Evolutionary conservation across 1,140 invertebrate genomes (phyloP).

Genomic region (Acyrthosiphon pisum): DNA sequence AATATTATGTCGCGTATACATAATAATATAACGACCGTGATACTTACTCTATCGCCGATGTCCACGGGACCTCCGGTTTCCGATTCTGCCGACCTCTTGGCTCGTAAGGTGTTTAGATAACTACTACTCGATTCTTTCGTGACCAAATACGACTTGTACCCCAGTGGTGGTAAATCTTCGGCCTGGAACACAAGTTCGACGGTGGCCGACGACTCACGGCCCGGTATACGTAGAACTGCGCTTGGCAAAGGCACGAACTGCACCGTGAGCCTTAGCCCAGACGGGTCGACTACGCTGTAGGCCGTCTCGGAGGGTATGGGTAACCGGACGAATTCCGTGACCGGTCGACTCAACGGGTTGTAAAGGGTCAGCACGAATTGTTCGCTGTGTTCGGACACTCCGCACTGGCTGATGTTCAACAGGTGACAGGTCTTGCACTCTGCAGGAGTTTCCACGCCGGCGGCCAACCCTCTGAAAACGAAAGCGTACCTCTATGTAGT

Average conservation of each 20-base stretch:
- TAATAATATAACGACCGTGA: not conserved
- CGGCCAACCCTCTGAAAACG: not conserved
- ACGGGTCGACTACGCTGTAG: conserved; percentile 58
- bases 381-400: conserved; percentile 63
- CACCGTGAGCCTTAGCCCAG: conserved; percentile 58
- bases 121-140: not conserved
- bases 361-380: conserved; percentile 64
- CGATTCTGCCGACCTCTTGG: not conserved
- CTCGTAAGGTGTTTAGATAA: not conserved
- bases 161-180: conserved; percentile 64
- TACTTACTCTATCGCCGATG: conserved; percentile 20
- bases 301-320: conserved; percentile 58
- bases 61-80: not conserved
- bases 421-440: conserved; percentile 59
- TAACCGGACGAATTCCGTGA: conserved; percentile 59
- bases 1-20: not conserved
- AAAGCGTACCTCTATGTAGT: not conserved
- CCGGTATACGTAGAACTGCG: conserved; percentile 63
- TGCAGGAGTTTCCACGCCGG: not conserved
- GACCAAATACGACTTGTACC: conserved; percentile 59
- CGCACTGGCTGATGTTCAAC: conserved; percentile 68
- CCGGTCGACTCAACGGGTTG: conserved; percentile 66
- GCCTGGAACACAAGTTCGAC: conserved; percentile 66
- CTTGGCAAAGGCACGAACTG: conserved; percentile 63
- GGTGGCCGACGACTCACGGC: conserved; percentile 62